Percentiles rank a stretch among this genome's conserved stretches.
These are phyloP conservation scores for Callorhinus ursinus DNA, from an alignment of 2,113 vertebrate genomes.

Conservation along the genomic window DNA sequence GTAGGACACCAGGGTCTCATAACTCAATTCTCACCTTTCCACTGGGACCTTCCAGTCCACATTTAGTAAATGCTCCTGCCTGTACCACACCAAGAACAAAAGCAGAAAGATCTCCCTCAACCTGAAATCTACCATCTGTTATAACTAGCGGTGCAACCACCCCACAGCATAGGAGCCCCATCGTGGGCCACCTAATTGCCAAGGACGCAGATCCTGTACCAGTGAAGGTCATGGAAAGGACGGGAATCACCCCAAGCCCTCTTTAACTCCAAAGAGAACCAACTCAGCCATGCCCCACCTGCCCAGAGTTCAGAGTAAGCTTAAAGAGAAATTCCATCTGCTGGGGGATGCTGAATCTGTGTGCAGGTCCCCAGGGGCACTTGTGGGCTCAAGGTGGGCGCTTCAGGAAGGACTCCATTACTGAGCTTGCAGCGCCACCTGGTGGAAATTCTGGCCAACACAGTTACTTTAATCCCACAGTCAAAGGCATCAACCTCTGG, in stretches of 20 bases:
- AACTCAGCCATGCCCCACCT: not conserved
- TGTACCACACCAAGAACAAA: not conserved
- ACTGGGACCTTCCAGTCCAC: not conserved
- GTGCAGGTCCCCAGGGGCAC: not conserved
- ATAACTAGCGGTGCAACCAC: not conserved
- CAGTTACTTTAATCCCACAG: not conserved
- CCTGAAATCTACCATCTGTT: not conserved
- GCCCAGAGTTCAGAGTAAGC: not conserved
- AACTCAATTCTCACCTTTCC: not conserved
- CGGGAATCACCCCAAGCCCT: not conserved
- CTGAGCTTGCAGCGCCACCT: constrained; percentile 49
- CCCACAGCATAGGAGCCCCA: not conserved
- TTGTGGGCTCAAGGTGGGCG: not conserved
- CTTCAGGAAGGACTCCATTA: not conserved
- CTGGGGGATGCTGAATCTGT: not conserved
- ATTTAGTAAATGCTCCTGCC: not conserved
- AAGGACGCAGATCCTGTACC: not conserved
- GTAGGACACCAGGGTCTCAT: not conserved
- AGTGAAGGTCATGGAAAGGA: not conserved
- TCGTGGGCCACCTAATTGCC: not conserved
- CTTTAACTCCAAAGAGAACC: not conserved
- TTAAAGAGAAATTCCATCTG: not conserved
- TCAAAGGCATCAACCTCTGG: not conserved
- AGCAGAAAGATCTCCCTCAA: not conserved
- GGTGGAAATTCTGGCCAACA: not conserved